phyloP scores from a whole-genome alignment of 1,140 invertebrate species.

The Himalopsyche phryganea region DNA sequence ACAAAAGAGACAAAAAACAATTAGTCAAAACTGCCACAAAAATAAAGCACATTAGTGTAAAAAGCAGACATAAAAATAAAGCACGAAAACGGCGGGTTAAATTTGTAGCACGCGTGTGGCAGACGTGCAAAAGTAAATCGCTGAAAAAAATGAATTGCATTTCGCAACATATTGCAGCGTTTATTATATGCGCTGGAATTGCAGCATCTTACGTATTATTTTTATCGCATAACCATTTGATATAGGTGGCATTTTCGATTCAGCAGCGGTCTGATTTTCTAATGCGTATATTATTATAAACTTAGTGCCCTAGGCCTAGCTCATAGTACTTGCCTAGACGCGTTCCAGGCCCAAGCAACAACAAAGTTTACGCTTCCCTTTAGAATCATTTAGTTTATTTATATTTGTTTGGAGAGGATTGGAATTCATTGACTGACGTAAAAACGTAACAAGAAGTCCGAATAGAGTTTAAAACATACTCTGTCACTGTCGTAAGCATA shows the following conservation, averaged over 20 bases:
- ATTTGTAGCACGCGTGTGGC: slow-evolving; percentile 32
- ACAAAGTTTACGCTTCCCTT: slow-evolving; percentile 23
- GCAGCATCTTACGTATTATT: no score
- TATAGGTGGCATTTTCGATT: no score
- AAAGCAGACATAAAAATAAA: slow-evolving; percentile 32
- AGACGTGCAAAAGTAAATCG: slow-evolving; percentile 24
- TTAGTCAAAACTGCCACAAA: slow-evolving; percentile 43
- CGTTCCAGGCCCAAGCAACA: slow-evolving; percentile 18
- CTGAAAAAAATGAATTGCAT: slow-evolving; percentile 31
- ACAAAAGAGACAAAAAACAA: slow-evolving; percentile 59
- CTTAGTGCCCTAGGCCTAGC: slow-evolving; percentile 8
- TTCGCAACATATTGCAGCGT: slow-evolving; percentile 10
- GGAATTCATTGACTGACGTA: no score
- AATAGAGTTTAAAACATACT: no score
- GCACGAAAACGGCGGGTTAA: slow-evolving; percentile 24
- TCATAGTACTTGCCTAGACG: slow-evolving; percentile 29
- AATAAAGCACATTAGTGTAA: slow-evolving; percentile 39
- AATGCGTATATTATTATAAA: no score
- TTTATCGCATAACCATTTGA: no score
- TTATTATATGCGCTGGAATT: no score
- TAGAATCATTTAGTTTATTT: slow-evolving; percentile 27
- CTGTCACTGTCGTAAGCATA: no score
- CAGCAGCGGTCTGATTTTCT: no score
- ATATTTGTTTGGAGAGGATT: not conserved
- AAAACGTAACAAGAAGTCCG: not conserved